Conservation (phyloP, 2,113 vertebrate genomes). For the Dascyllus trimaculatus region DNA sequence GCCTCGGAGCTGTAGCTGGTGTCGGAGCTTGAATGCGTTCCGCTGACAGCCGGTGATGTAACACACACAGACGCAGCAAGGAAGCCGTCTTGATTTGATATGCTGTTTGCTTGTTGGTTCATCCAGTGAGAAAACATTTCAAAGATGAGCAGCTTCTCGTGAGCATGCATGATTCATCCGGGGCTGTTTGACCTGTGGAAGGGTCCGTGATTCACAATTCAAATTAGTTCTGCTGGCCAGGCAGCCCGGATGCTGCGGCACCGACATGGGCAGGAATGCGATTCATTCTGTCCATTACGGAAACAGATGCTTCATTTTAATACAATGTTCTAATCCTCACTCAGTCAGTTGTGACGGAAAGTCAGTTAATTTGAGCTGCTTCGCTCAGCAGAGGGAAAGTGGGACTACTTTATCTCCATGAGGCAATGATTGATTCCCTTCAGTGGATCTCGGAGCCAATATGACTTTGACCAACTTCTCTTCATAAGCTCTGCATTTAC, state of each 20-base stretch:
- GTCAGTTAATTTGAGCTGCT: slow-evolving; percentile 66
- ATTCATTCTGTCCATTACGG: slow-evolving; percentile 33
- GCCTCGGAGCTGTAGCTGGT: slow-evolving; percentile 15
- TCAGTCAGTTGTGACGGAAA: slow-evolving; percentile 51
- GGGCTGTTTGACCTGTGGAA: slow-evolving; percentile 61
- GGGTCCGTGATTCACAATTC: slow-evolving; percentile 66
- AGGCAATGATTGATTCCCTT: slow-evolving; percentile 48
- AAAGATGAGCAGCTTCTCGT: slow-evolving; percentile 61
- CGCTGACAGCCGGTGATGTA: slow-evolving; percentile 24
- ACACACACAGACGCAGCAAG: slow-evolving; percentile 40
- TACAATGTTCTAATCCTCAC: slow-evolving; percentile 51
- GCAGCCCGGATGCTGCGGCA: slow-evolving; percentile 28
- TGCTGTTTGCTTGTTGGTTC: slow-evolving; percentile 64
- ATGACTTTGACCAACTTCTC: slow-evolving; percentile 61
- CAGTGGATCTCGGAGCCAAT: slow-evolving; percentile 62
- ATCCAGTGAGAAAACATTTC: slow-evolving; percentile 57
- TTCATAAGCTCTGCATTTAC: slow-evolving; percentile 66
- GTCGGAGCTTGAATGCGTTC: slow-evolving; percentile 11
- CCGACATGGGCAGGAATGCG: slow-evolving; percentile 24
- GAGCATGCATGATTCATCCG: slow-evolving; percentile 50
- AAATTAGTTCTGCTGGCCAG: slow-evolving; percentile 65
- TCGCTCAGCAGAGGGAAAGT: slow-evolving; percentile 31
- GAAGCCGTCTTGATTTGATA: slow-evolving; percentile 39
- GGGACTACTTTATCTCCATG: slow-evolving; percentile 50
- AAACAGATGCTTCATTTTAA: slow-evolving; percentile 65